Percentiles rank a stretch among this genome's conserved stretches.
Conservation (phyloP, 2,113 vertebrate genomes). For the Ictidomys tridecemlineatus region DNA sequence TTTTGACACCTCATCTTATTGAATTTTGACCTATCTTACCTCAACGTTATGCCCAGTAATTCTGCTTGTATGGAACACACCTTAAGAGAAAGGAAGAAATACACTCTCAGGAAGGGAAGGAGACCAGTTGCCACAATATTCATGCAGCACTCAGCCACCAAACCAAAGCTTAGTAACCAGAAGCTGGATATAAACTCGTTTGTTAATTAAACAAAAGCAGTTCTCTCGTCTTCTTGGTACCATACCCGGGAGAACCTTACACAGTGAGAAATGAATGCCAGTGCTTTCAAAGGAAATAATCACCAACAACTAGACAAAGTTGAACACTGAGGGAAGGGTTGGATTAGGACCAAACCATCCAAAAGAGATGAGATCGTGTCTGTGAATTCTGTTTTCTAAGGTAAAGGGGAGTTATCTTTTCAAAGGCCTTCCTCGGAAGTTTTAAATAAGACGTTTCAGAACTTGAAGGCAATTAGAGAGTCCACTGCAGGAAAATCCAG, state of each 20-base stretch:
- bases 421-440: not conserved
- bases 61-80: not conserved
- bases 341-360: not conserved
- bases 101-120: not conserved
- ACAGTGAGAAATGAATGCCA: not conserved
- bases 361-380: not conserved
- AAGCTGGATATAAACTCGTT: not conserved
- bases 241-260: not conserved
- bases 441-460: not conserved
- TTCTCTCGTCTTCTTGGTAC: not conserved
- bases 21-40: not conserved
- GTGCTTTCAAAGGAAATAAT: not conserved
- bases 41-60: not conserved
- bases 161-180: not conserved
- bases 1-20: not conserved
- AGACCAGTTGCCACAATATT: not conserved
- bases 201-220: not conserved
- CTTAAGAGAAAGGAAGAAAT: not conserved
- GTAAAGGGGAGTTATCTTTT: not conserved
- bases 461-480: not conserved
- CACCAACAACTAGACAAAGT: not conserved
- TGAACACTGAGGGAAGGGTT: not conserved
- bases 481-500: not conserved
- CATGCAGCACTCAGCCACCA: not conserved
- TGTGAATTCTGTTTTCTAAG: not conserved